phyloP scores from a whole-genome alignment of 2,797 vertebrate genomes.

The Carduelis carduelis region DNA sequence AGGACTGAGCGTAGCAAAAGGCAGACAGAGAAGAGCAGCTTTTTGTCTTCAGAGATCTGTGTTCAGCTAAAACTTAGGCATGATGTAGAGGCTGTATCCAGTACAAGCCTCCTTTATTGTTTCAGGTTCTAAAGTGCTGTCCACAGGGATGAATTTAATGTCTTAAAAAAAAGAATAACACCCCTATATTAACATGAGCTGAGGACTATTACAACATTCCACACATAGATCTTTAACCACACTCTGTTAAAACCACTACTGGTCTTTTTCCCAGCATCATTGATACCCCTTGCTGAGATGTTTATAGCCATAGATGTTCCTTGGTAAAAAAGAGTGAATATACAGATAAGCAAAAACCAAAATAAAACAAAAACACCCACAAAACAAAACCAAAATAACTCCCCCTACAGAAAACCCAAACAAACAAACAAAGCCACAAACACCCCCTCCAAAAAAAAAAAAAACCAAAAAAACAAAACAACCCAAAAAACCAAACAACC shows the following conservation, averaged over 20 bases:
- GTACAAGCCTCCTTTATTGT: background rate
- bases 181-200: background rate
- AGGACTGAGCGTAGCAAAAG: background rate
- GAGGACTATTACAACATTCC: background rate
- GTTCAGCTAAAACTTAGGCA: background rate
- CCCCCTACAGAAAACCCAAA: background rate
- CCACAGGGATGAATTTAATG: background rate
- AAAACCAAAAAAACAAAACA: no score
- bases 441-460: accelerated
- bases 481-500: background rate
- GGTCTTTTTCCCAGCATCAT: background rate
- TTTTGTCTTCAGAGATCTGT: background rate
- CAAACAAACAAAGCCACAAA: background rate
- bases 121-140: background rate
- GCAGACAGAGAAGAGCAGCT: background rate
- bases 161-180: background rate
- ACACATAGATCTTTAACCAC: background rate
- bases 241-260: background rate
- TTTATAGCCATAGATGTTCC: background rate
- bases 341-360: background rate
- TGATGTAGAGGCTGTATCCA: background rate
- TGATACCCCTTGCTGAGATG: background rate
- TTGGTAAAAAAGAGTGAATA: background rate
- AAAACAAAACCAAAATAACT: background rate
- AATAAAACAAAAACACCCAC: background rate